Evolutionary conservation across 92 coral and sea anemone species (phyloP).

Genomic region (Desmophyllum pertusum): DNA sequence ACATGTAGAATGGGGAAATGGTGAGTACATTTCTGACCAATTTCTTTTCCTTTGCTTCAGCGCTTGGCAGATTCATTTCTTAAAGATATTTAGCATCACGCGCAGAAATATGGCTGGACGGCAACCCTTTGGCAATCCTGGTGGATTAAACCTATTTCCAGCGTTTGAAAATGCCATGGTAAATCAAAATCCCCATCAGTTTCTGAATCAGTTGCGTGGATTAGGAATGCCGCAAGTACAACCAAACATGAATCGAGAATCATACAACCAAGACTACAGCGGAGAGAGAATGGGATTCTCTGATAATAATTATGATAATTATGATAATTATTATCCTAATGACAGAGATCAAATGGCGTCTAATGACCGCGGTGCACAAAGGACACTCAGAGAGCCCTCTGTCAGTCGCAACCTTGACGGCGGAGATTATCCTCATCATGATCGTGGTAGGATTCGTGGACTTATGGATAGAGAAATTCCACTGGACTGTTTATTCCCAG

Average conservation of each 20-base stretch:
- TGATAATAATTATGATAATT: conserved; percentile 9
- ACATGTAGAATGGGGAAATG: neutral
- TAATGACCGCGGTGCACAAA: neutral
- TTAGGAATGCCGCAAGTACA: conserved; percentile 4
- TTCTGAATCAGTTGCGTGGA: conserved; percentile 6
- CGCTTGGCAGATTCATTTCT: neutral
- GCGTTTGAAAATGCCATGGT: conserved; percentile 1
- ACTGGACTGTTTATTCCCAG: conserved; percentile 1
- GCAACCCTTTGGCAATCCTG: conserved; percentile 7
- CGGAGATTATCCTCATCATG: neutral
- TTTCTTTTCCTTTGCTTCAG: neutral
- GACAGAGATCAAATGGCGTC: conserved; percentile 3
- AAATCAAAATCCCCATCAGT: conserved; percentile 27
- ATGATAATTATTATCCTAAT: no score
- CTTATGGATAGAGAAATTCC: conserved; percentile 17
- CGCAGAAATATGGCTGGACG: conserved; percentile 23
- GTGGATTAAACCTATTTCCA: conserved; percentile 21
- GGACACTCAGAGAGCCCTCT: neutral
- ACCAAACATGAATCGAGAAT: neutral
- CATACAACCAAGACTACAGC: neutral
- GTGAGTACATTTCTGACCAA: neutral
- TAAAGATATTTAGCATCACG: neutral
- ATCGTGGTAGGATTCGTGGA: conserved; percentile 2
- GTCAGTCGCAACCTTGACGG: neutral
- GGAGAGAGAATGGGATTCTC: conserved; percentile 9